Evolutionary conservation across 1,140 invertebrate species (phyloP), one percentile per base, ranked within the genome.

Genomic region (Drosophila nigrodunni): DNA sequence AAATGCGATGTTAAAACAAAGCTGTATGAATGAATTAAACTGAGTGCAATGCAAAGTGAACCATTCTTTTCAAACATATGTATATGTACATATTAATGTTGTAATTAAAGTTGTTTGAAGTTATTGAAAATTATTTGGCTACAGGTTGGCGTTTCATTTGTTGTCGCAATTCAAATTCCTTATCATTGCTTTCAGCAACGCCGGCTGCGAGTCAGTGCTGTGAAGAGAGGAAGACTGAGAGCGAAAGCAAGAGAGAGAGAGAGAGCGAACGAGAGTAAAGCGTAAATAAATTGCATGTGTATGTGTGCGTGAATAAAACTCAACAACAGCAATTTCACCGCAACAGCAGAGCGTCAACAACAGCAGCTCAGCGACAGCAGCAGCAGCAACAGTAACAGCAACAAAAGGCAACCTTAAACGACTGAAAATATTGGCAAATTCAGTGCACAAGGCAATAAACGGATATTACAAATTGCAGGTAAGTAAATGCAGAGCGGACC

Each of bases 241-340:
- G 46, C 11, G 52, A 43, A 7, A 0, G 44, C 49, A 10, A 62
- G 60, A 49, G 37, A 13, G 25, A 34, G 25, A 34, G 7, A 21
- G 15, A 15, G 15, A 15, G 15, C 15, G 15, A 15, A 1, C 52
- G 6, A 47, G 7, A 47, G 52, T 3, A 49, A 35, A 74, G 54
- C 66, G 66, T 44, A 74, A 61, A 70, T 70, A 74, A 62, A 50
- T 41, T 55, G 25, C 18, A 43, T 43, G 7, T 13, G 18, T 70
- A 37, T 49, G 61, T 44, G 57, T 54, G 61, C 21, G 50, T 13
- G 44, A 11, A 59, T 37, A 25, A 74, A 68, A 69, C 55, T 64
- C 39, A 64, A 43, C 65, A 69, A 54, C 70, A 73, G 70, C 70
- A 73, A 73, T 73, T 73, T 73, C 70, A 73, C 70, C 64, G 70